Base-by-base conservation (phyloP, 2,113 vertebrate genomes). In the Peromyscus californicus region DNA sequence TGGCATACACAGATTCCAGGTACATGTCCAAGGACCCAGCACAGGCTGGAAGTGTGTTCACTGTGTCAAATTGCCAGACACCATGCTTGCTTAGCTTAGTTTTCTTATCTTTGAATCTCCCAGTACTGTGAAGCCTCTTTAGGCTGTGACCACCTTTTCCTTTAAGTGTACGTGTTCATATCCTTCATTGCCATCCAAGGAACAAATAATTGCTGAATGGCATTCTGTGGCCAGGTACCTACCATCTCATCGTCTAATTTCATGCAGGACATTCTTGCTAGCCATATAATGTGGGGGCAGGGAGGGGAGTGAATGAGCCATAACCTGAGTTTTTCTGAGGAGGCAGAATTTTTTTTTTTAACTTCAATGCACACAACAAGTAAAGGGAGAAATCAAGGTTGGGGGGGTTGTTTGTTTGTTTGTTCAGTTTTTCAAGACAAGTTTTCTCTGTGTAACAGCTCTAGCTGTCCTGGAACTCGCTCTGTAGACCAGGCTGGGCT, bases 31-130 rank as follows among this genome's bases (percentile, higher is more conserved):
- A 4, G 51, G 22, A 13, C 39, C 11, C 13, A 45, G 21, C 15
- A 4, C 4, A 0, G 0, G 21, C 16, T 29, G 8, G 29, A 74
- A 39, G 16, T 31, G 31, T 1, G 13, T 22, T 12, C 1, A 0
- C 63, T 6, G 0, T 61, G 8, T 63, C 1, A 6, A n/a, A 22
- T 36, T 1, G 0, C 3, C 3, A 1, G 21, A 13, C 2, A 33
- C 36, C 36, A 48, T 72, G 10, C 90, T 67, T 36, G 15, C n/a
- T 10, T 36, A 17, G 31, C 6, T 57, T 78, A 21, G 61, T 51
- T 39, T 70, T 31, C 72, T 22, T 1, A 72, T 63, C 65, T 67
- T 78, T 19, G n/a, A 4, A 22, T 92, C 80, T 26, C 6, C 3
- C 15, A 31, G 21, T n/a, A 10, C 7, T 11, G 4, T 57, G 42